These are phyloP conservation scores for Leptinotarsa juncta DNA, from an alignment of 2,888 invertebrate genomes.

Conservation along the genomic window DNA sequence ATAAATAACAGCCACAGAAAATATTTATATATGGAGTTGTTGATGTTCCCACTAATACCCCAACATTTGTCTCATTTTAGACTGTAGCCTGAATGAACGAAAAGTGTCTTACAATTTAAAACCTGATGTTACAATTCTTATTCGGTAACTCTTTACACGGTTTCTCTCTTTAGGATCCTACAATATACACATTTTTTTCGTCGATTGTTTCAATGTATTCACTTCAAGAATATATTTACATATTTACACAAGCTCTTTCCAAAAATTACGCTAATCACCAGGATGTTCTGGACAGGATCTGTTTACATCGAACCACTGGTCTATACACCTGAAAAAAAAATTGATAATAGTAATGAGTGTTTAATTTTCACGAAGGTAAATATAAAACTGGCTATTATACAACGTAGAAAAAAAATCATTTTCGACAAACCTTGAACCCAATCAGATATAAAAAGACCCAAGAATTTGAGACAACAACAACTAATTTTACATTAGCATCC, in stretches of 20 bases:
- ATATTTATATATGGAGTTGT: neutral
- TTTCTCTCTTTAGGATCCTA: slow-evolving; percentile 20
- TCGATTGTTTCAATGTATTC: slow-evolving; percentile 53
- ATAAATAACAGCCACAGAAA: neutral
- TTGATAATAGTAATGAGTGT: slow-evolving; percentile 39
- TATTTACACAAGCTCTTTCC: slow-evolving; percentile 53
- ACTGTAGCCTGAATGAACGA: neutral
- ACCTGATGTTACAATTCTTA: slow-evolving; percentile 8
- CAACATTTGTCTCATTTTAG: slow-evolving; percentile 21
- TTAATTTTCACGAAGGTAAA: too few relatives aligned
- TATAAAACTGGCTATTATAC: too few relatives aligned
- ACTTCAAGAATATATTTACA: slow-evolving; percentile 55
- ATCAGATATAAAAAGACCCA: neutral
- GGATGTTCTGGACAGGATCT: slow-evolving; percentile 99
- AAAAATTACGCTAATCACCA: slow-evolving; percentile 77
- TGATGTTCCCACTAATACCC: neutral
- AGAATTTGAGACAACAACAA: neutral
- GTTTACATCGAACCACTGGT: slow-evolving; percentile 99
- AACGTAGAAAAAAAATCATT: too few relatives aligned
- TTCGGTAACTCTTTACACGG: slow-evolving; percentile 9
- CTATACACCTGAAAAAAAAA: slow-evolving; percentile 87
- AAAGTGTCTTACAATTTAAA: slow-evolving; percentile 13
- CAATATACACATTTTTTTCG: slow-evolving; percentile 14
- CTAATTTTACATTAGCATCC: neutral
- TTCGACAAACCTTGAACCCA: too few relatives aligned